These are phyloP conservation scores for Oncorhynchus tshawytscha DNA, from an alignment of 2,113 vertebrate species.

Conservation along the genomic window DNA sequence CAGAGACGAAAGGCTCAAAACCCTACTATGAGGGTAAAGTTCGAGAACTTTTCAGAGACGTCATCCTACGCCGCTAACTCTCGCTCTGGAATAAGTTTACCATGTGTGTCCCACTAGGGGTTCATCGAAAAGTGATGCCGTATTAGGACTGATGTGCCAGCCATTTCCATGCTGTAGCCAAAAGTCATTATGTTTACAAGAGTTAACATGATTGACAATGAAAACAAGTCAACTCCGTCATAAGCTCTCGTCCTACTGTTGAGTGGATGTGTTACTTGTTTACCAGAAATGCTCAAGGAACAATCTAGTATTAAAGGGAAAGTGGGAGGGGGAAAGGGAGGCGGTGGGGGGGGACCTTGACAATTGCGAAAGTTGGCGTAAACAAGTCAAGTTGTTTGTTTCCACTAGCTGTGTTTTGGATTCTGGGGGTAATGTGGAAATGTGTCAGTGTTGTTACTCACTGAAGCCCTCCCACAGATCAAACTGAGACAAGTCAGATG, in stretches of 20 bases:
- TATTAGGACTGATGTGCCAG: neutral
- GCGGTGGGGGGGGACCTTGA: neutral
- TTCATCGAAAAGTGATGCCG: neutral
- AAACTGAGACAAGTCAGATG: conserved; percentile 33
- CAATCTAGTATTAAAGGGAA: neutral
- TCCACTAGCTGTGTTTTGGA: conserved; percentile 36
- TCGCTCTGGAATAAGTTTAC: neutral
- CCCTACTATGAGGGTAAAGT: conserved; percentile 11
- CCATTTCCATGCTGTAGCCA: neutral
- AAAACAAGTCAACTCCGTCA: neutral
- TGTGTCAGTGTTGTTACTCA: neutral
- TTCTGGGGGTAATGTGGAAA: conserved; percentile 21
- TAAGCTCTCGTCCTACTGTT: neutral
- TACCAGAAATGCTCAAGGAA: neutral
- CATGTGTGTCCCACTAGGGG: conserved; percentile 16
- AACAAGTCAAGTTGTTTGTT: conserved; percentile 32
- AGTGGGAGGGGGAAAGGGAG: neutral
- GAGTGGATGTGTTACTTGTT: neutral
- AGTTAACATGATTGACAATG: neutral
- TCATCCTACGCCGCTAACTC: conserved; percentile 24
- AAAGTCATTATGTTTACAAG: neutral
- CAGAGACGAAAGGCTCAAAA: conserved; percentile 56
- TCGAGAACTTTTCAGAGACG: conserved; percentile 11
- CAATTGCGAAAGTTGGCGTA: conserved; percentile 33
- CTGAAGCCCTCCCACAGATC: conserved; percentile 35